Evolutionary conservation across 1,140 invertebrate genomes (phyloP).

Genomic region (Steinernema khuongi): DNA sequence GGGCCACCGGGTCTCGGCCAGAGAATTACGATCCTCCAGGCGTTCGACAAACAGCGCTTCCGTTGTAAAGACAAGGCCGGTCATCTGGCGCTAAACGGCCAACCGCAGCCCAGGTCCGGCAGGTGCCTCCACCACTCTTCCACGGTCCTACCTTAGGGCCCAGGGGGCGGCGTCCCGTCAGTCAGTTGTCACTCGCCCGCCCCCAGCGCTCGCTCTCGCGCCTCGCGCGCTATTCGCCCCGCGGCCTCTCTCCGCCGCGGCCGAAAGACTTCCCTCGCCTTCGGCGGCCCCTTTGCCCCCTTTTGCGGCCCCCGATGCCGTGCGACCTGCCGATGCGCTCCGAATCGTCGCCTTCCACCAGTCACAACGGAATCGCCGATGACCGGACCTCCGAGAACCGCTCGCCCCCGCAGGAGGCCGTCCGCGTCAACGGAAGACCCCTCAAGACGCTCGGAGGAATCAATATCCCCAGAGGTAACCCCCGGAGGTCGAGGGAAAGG

Average conservation of each 20-base stretch:
- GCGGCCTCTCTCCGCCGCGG: not conserved
- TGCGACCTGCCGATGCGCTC: slow-evolving; percentile 8
- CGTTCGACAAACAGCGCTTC: too few species aligned
- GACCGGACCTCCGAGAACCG: not conserved
- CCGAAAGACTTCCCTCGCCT: not conserved
- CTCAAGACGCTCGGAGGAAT: not conserved
- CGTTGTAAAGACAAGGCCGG: too few species aligned
- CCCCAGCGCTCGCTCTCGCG: not conserved
- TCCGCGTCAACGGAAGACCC: not conserved
- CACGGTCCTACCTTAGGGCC: too few species aligned
- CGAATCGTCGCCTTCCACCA: slow-evolving; percentile 11
- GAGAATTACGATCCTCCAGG: too few species aligned
- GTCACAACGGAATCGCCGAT: not conserved
- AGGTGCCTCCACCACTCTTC: too few species aligned
- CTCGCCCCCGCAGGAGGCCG: not conserved
- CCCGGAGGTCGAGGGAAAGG: too few species aligned
- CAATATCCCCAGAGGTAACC: slow-evolving; percentile 2
- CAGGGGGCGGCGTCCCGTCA: slow-evolving; percentile 1
- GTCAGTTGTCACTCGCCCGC: slow-evolving; percentile 1
- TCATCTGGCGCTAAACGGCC: too few species aligned
- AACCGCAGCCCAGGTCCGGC: too few species aligned
- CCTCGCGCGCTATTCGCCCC: slow-evolving; percentile 1
- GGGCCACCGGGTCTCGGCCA: too few species aligned
- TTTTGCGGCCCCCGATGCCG: slow-evolving; percentile 14
- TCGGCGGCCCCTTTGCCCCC: not conserved